These are phyloP conservation scores for Monochamus alternatus DNA, from an alignment of 2,888 invertebrate species.

Conservation along the genomic window DNA sequence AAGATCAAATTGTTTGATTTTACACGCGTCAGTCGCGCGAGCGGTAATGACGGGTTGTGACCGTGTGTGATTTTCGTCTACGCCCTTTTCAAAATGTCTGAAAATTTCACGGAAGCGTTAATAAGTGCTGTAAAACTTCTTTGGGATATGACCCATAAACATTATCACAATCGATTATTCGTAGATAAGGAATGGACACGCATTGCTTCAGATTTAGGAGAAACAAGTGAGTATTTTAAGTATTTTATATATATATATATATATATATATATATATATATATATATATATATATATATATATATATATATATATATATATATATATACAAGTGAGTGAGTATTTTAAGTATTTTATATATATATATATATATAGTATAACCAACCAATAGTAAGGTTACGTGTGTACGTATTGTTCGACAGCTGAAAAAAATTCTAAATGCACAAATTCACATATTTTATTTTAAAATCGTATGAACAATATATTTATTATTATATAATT, in stretches of 20 bases:
- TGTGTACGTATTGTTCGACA: neutral
- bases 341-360: conserved; percentile 6
- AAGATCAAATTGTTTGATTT: too few species aligned
- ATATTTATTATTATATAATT: neutral
- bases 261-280: too few species aligned
- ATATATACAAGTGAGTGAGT: too few species aligned
- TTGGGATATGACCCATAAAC: conserved; percentile 34
- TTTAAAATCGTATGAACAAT: neutral
- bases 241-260: neutral
- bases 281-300: too few species aligned
- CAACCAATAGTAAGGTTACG: neutral
- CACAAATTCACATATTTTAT: neutral
- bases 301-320: too few species aligned
- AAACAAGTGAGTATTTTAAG: conserved; percentile 26
- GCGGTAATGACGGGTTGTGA: neutral
- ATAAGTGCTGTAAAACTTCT: conserved; percentile 23
- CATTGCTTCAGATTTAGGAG: conserved; percentile 22
- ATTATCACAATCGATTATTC: conserved; percentile 35
- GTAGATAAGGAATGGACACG: conserved; percentile 22
- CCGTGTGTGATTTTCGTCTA: neutral
- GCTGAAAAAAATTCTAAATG: neutral
- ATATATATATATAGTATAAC: neutral
- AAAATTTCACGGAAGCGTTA: conserved; percentile 15
- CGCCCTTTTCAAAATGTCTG: neutral
- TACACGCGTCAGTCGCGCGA: too few species aligned